Evolutionary conservation across 2,888 invertebrate genomes (phyloP), one percentile per base, ranked within the genome.

Genomic region (Cheilosia variabilis): DNA sequence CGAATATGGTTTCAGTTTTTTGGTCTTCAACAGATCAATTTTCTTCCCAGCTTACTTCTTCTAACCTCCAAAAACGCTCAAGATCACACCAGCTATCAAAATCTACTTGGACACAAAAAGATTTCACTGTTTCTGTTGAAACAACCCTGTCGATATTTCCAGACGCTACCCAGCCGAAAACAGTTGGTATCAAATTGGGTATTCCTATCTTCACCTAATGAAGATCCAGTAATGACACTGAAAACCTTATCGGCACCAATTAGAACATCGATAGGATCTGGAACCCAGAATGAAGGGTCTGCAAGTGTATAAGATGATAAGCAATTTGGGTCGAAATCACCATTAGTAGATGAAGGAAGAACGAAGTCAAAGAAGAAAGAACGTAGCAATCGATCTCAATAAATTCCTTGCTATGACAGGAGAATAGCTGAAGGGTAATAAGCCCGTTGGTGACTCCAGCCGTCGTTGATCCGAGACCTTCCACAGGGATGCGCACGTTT

Each of bases 371-470:
- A 2, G 34, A 34, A 9, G 34, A 34, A 10, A 34, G 34, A 10
- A 43, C n/a, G n/a, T 43, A 43, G 43, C 43, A 43, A n/a, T 43
- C 43, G n/a, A 43, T n/a, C 10, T 43, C 43, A 43, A 43, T 43
- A 43, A n/a, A 43, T 1, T 13, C 1, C 13, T n/a, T 6, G n/a
- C 2, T n/a, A 6, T n/a, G 43, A 3, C 43, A n/a, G 10, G 43
- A 43, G 1, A n/a, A 43, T 13, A 43, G 43, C n/a, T 43, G 13
- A 4, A n/a, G 43, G 3, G 4, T n/a, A 4, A 43, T 3, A 3
- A 43, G 13, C 5, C 43, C 43, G 13, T 43, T 43, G 13, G 43
- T 43, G 6, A 43, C 13, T 5, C 43, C 43, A n/a, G 43, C 43
- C 13, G 43, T 0, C n/a, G 43, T 43, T 4, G n/a, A 43, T 43